Evolutionary conservation across 2,113 vertebrate genomes (phyloP), one percentile per base, ranked within the genome.

Genomic region (Hippoglossus stenolepis): DNA sequence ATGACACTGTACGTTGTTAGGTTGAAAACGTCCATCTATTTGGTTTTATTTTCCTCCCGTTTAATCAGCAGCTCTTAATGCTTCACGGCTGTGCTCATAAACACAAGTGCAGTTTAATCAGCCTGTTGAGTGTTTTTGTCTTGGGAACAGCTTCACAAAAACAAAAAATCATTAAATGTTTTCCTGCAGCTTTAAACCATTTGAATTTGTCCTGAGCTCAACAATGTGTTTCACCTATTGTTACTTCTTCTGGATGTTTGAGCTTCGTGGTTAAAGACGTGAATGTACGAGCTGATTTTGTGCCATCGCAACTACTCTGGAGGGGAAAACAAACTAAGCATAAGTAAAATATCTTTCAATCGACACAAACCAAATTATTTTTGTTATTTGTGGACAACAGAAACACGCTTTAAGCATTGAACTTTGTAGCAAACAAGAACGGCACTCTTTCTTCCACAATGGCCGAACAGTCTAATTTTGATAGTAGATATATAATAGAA

Each of bases 81-180:
- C 20, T n/a, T 65, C 24, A 2, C 15, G 4, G 0, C 4, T 60
- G 8, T 2, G 43, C 54, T 65, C 1, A 21, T 5, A 23, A 65
- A 43, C 70, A 60, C 10, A 72, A 70, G 17, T 63, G 15, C 7
- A 57, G 5, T 58, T 58, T 26, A 49, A 53, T 60, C 12, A 47
- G 47, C 40, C 20, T 47, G 43, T 73, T 51, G 40, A 77, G 24
- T 71, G 17, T 47, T 56, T n/a, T 23, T 57, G 9, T 28, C 40
- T 35, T 47, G 65, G 13, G 62, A 60, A 21, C 18, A 54, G 11
- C 58, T 43, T 43, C 11, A 11, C 40, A 43, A 35, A 35, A 6
- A 3, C n/a, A 43, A 43, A 40, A 43, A 43, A 43, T 31, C 17
- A 20, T 5, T 3, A 31, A 31, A 31, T 31, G 31, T 21, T 54